Base-by-base conservation (phyloP, 1,140 invertebrate species). In the Patella vulgata region DNA sequence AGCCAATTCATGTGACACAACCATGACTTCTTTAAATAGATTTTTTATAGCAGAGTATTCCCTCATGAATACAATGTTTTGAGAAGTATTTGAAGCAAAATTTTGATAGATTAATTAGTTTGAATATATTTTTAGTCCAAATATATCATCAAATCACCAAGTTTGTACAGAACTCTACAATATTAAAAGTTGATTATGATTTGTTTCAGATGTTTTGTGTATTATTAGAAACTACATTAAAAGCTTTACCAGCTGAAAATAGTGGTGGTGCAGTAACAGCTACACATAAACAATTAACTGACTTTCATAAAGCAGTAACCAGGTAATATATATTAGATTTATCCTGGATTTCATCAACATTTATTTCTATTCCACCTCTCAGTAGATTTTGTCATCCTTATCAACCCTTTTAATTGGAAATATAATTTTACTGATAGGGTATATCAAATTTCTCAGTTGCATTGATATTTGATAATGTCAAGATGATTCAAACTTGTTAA, bases 251-350 rank as follows among this genome's bases (percentile, higher is more conserved):
- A 8, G 89, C 89, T 43, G 89, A 91, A 77, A 90, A 89, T 73
- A 89, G 90, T 50, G 89, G 89, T 25, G 91, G 92, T 27, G 88
- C 88, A 63, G 87, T 90, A 28, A 90, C 90, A 1, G 92, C 92
- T 33, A 95, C 93, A 9, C 88, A 90, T 12, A 88, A 90, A 66
- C 95, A 97, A 81, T 85, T 96, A 58, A 87, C 89, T 74, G 91
- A 94, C 75, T 95, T 97, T 81, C 93, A 95, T 80, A 88, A 88
- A 65, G 86, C 88, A 55, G 86, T 93, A 40, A 87, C 89, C 28
- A 89, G 87, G 92, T 93, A 85, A 63, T 47, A 61, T 1, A 14
- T 30, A 21, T 27, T 50, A 30, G 19, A n/a, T 19, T 33, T 19
- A 40, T 25, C 9, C 28, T 42, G 14, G 6, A 42, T 21, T 19